phyloP scores from a whole-genome alignment of 2,888 invertebrate species.

The Plemyria rubiginata region DNA sequence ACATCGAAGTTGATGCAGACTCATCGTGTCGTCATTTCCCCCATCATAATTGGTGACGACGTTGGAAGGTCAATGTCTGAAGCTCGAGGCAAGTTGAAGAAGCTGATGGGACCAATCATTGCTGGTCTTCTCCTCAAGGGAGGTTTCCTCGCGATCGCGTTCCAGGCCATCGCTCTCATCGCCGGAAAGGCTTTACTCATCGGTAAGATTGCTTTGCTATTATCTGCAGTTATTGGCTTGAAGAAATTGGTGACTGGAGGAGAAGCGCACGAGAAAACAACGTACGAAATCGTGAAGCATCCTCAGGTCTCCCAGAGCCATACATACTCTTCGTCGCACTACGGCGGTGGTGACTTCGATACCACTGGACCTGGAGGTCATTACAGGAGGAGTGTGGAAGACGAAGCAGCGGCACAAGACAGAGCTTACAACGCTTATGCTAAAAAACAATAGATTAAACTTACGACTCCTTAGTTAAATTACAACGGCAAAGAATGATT shows the following conservation, averaged over 20 bases:
- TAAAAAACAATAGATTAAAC: constrained; percentile 64
- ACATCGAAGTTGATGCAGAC: constrained; percentile 85
- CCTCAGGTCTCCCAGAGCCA: constrained; percentile 92
- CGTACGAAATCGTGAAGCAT: constrained; percentile 93
- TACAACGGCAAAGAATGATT: constrained; percentile 66
- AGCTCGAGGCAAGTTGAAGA: constrained; percentile 87
- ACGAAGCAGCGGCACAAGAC: constrained; percentile 86
- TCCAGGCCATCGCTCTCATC: constrained; percentile 89
- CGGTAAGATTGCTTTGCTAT: constrained; percentile 92
- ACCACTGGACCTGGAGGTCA: constrained; percentile 84
- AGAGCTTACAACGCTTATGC: constrained; percentile 86
- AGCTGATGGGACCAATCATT: constrained; percentile 87
- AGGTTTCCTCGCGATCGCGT: constrained; percentile 89
- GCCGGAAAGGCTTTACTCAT: constrained; percentile 93
- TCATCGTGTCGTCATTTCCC: constrained; percentile 84
- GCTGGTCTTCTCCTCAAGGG: constrained; percentile 89
- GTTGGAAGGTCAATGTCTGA: constrained; percentile 78
- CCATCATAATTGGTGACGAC: constrained; percentile 69
- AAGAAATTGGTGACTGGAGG: constrained; percentile 89
- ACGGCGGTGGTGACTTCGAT: constrained; percentile 85
- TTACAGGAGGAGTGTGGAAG: constrained; percentile 85
- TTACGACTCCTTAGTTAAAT: constrained; percentile 74
- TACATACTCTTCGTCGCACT: constrained; percentile 89
- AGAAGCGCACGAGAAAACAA: constrained; percentile 90
- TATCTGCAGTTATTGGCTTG: constrained; percentile 91